Evolutionary conservation across 2,113 vertebrate genomes (phyloP).

Genomic region (Cyanistes caeruleus): DNA sequence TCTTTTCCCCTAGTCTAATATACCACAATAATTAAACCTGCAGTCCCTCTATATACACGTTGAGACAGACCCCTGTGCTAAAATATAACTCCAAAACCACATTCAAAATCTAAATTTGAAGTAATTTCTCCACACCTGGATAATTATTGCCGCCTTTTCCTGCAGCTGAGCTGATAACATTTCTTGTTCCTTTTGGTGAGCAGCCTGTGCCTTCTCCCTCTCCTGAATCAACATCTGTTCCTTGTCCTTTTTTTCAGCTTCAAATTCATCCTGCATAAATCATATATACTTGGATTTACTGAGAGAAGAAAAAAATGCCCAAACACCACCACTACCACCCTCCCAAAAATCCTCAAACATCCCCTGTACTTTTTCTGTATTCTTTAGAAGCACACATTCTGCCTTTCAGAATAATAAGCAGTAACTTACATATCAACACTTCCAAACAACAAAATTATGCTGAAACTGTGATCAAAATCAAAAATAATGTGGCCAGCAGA

Average conservation of each 20-base stretch:
- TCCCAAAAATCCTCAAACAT: not conserved
- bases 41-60: too few relatives aligned
- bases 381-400: not conserved
- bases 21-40: not conserved
- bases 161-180: slow-evolving; percentile 48
- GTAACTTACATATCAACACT: not conserved
- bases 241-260: slow-evolving; percentile 48
- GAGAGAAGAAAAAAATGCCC: not conserved
- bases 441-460: not conserved
- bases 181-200: slow-evolving; percentile 25
- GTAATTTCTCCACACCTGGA: slow-evolving; percentile 51
- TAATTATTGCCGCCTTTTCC: slow-evolving; percentile 29
- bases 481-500: not conserved
- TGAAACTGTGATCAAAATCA: not conserved
- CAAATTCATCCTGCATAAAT: slow-evolving; percentile 64
- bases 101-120: not conserved
- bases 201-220: not conserved
- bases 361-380: fast-evolving
- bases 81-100: not conserved
- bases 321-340: not conserved
- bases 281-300: not conserved
- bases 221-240: slow-evolving; percentile 16
- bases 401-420: not conserved
- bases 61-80: too few relatives aligned
- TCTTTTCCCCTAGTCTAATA: not conserved